A percentile compares a stretch with the other conserved stretches of the same genome.
phyloP scores from a whole-genome alignment of 2,113 vertebrate genomes.

The Lepidiolamprologus cunningtoni region DNA sequence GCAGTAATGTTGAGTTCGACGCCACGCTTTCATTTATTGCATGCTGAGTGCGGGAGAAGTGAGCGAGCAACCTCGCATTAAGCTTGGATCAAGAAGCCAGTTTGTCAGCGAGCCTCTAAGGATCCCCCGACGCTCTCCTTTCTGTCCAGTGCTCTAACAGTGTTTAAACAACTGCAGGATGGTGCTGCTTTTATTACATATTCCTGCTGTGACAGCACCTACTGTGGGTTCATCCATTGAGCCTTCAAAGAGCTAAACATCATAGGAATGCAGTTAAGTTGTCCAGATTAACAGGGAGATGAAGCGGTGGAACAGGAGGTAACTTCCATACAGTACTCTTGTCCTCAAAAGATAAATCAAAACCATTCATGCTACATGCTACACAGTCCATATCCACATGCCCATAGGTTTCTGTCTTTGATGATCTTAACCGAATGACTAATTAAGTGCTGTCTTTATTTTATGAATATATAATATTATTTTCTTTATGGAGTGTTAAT shows the following conservation, averaged over 20 bases:
- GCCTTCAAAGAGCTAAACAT: background rate
- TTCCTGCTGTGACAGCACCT: background rate
- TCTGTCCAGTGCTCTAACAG: background rate
- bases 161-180: background rate
- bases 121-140: background rate
- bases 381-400: background rate
- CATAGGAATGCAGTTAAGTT: background rate
- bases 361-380: background rate
- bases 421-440: background rate
- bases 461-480: background rate
- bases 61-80: background rate
- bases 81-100: conserved; percentile 16
- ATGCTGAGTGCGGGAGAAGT: background rate
- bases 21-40: conserved; percentile 3
- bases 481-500: background rate
- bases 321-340: background rate
- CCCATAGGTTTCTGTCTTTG: background rate
- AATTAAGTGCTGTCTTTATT: background rate
- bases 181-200: background rate
- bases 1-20: conserved; percentile 22
- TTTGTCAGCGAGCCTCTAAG: conserved; percentile 12
- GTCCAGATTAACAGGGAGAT: background rate
- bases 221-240: background rate
- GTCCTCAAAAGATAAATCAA: background rate
- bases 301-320: background rate